Percentiles rank a stretch among this genome's conserved stretches.
These are phyloP conservation scores for Acleris emargana DNA, from an alignment of 2,888 invertebrate species.

Conservation along the genomic window DNA sequence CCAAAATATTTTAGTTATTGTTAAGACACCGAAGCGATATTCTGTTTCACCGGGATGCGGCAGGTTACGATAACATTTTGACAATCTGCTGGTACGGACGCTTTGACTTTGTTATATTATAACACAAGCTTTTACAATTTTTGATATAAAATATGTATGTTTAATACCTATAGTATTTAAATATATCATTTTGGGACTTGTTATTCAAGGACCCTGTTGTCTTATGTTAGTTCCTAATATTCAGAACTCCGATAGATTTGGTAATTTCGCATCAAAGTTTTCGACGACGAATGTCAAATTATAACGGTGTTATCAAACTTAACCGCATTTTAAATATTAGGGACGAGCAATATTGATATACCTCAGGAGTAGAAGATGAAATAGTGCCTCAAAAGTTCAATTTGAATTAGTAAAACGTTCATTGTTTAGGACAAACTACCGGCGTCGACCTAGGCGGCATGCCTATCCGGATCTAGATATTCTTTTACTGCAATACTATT, in stretches of 20 bases:
- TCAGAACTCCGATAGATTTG: no score
- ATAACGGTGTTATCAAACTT: no score
- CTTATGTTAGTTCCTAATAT: conserved; percentile 4
- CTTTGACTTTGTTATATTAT: conserved; percentile 12
- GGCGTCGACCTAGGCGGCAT: not conserved
- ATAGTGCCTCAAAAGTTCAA: conserved; percentile 32
- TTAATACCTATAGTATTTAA: conserved; percentile 13
- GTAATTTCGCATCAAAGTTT: no score
- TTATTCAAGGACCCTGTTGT: conserved; percentile 21
- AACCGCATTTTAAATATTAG: no score
- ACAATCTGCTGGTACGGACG: conserved; percentile 28
- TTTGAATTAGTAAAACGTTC: not conserved
- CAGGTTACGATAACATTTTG: conserved; percentile 15
- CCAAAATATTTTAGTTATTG: conserved; percentile 63
- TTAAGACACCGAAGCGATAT: conserved; percentile 63
- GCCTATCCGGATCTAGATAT: not conserved
- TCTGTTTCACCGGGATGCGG: conserved; percentile 47
- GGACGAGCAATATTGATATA: conserved; percentile 10
- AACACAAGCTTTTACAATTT: conserved; percentile 8
- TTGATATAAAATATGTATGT: conserved; percentile 20
- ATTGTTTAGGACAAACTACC: not conserved
- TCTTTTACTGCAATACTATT: not conserved
- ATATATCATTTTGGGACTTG: conserved; percentile 22
- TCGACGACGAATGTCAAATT: no score
- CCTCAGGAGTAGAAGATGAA: conserved; percentile 27